These are phyloP conservation scores for Hedya salicella DNA, from an alignment of 2,888 invertebrate genomes.

Conservation along the genomic window DNA sequence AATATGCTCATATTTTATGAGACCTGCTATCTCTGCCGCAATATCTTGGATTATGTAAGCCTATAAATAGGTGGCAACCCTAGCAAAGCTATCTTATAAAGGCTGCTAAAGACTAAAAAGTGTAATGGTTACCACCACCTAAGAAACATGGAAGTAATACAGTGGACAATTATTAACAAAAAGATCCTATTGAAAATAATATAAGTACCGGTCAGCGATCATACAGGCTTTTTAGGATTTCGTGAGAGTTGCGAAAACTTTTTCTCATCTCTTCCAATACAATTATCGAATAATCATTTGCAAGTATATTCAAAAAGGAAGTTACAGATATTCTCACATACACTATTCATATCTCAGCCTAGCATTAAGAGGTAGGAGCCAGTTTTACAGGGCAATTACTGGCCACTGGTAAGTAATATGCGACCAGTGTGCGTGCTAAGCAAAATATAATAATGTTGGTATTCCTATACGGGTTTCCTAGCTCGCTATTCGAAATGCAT, in stretches of 20 bases:
- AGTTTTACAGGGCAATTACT: constrained; percentile 39
- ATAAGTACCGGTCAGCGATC: too few relatives aligned
- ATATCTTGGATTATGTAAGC: neutral
- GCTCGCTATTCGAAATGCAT: constrained; percentile 6
- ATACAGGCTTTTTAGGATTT: too few relatives aligned
- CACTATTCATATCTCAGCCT: constrained; percentile 19
- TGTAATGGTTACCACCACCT: constrained; percentile 13
- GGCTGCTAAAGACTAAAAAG: constrained; percentile 14
- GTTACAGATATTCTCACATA: constrained; percentile 22
- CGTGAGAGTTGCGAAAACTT: too few relatives aligned
- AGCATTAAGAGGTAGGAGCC: constrained; percentile 27
- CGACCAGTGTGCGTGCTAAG: constrained; percentile 31
- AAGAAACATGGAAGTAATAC: constrained; percentile 32
- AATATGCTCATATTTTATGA: too few relatives aligned
- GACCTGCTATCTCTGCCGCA: too few relatives aligned
- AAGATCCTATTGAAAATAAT: constrained; percentile 14
- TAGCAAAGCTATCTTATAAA: constrained; percentile 28
- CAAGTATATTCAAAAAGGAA: constrained; percentile 23
- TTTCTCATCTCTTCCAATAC: too few relatives aligned
- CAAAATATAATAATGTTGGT: constrained; percentile 29
- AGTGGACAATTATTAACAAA: constrained; percentile 19
- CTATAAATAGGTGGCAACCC: constrained; percentile 12
- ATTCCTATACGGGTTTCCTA: constrained; percentile 23
- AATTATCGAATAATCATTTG: neutral
- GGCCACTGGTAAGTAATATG: constrained; percentile 30